Evolutionary conservation across 2,888 invertebrate genomes (phyloP), one percentile per base, ranked within the genome.

Genomic region (Lycaena phlaeas): DNA sequence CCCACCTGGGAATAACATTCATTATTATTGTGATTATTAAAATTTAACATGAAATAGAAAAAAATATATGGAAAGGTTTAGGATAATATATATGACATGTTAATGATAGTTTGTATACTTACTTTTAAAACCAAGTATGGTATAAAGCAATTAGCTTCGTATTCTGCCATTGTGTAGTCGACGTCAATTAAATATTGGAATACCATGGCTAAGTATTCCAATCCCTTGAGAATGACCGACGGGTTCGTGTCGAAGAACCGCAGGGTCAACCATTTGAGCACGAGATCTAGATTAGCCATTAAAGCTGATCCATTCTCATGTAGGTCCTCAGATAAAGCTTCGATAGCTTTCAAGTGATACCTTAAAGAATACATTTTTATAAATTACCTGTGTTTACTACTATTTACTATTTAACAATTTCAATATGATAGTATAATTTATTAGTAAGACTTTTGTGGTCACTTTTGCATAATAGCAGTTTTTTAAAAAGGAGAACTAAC

Each of bases 181-280:
- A 89, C 88, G 27, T 92, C 90, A 34, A 92, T 91, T 18, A 97
- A 86, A 64, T 91, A 87, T 48, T 89, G 89, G 73, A 98, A 97
- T 43, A 97, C 92, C 11, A 88, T 74, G 47, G 92, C 90, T 7
- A 98, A 82, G 73, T 96, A 98, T 66, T 98, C 98, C 54, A 98
- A 81, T n/a, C 94, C 96, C 82, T 96, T 97, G 55, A 98, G 87
- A 45, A 98, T 87, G 26, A 98, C 98, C 10, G 97, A 96, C 6
- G 98, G 98, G 85, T 99, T 99, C 14, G 98, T 99, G 79, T 99
- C 98, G 63, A 97, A 98, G 84, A 99, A 99, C 45, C 98, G 87
- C 34, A 99, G 79, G 0, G 98, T 97, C 54, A 97, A 72, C 98
- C 98, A 99, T 69, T 97, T 97, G 31, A 99, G 87, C 41, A 99